Conservation (phyloP, 2,888 invertebrate genomes). For the Hyposoter dolosus region DNA sequence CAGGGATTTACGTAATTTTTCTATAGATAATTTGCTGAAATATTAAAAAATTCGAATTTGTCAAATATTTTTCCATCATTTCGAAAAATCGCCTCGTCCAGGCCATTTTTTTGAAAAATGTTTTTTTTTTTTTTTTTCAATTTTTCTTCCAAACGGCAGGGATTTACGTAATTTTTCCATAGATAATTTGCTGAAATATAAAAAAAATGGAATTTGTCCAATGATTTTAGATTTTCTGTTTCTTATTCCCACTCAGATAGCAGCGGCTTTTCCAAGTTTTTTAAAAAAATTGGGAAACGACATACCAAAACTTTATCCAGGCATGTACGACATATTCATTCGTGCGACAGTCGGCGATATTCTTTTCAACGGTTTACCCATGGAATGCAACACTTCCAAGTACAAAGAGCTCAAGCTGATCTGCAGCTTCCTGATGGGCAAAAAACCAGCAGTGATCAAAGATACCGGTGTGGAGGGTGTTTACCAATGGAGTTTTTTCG, state of each 20-base stretch:
- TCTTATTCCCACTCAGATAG: conserved; percentile 81
- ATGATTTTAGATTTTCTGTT: neutral
- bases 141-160: too few species aligned
- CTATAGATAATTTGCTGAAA: too few species aligned
- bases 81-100: too few species aligned
- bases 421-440: conserved; percentile 69
- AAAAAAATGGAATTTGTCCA: too few species aligned
- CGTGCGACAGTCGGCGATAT: conserved; percentile 86
- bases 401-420: conserved; percentile 72
- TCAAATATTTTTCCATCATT: too few species aligned
- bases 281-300: conserved; percentile 86
- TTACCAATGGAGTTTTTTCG: conserved; percentile 73
- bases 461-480: conserved; percentile 61
- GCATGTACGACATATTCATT: conserved; percentile 86
- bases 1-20: too few species aligned
- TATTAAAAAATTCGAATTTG: too few species aligned
- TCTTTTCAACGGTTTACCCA: conserved; percentile 87
- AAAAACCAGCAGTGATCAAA: conserved; percentile 71
- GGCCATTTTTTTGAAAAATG: too few species aligned
- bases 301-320: conserved; percentile 86
- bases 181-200: too few species aligned
- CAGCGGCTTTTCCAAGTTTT: conserved; percentile 85
- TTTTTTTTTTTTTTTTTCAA: too few species aligned
- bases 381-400: conserved; percentile 85
- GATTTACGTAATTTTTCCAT: too few species aligned